Conservation (phyloP, 1,140 invertebrate genomes). For the Trichogramma pretiosum region DNA sequence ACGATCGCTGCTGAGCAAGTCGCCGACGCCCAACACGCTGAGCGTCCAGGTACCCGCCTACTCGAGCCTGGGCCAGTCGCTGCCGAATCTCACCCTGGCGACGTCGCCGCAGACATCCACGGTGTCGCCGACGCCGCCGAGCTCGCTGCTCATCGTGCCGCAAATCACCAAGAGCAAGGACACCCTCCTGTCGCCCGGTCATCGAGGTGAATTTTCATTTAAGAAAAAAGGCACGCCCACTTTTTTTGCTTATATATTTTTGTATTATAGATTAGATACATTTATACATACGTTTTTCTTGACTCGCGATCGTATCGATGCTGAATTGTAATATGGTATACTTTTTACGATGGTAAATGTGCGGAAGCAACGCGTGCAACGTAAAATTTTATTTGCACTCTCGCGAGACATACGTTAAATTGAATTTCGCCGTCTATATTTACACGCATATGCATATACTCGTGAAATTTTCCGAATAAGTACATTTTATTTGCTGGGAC, state of each 20-base stretch:
- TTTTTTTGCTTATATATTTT: conserved; percentile 1
- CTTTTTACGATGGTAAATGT: no score
- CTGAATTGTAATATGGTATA: no score
- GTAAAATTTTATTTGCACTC: no score
- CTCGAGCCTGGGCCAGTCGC: conserved; percentile 57
- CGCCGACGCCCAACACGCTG: conserved; percentile 60
- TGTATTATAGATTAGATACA: no score
- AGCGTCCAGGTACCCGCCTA: conserved; percentile 62
- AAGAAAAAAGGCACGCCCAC: conserved; percentile 19
- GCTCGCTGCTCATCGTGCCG: conserved; percentile 44
- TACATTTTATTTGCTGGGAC: no score
- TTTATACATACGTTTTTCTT: no score
- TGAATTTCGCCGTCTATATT: no score
- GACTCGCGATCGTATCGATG: no score
- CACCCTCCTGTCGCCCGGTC: conserved; percentile 44
- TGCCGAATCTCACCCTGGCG: conserved; percentile 59
- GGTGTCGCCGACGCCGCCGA: conserved; percentile 40
- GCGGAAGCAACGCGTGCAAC: no score
- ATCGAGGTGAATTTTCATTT: conserved; percentile 37
- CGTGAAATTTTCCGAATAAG: no score
- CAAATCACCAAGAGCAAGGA: conserved; percentile 45
- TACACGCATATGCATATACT: no score
- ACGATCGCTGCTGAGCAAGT: conserved; percentile 39
- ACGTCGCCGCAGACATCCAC: conserved; percentile 45
- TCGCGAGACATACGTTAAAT: no score